Conservation (phyloP, 2,113 vertebrate species). For the Megatriorchis doriae region DNA sequence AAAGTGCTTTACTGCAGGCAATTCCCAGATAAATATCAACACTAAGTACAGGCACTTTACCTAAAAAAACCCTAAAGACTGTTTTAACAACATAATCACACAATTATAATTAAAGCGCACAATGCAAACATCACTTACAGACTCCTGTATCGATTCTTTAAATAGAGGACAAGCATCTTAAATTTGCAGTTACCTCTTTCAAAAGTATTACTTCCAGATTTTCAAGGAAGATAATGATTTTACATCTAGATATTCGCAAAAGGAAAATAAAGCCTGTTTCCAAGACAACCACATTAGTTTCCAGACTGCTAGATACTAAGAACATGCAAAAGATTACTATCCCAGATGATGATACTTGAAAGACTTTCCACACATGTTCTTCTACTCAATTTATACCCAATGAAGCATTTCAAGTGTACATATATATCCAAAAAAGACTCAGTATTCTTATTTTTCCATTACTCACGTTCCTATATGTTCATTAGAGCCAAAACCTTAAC, state of each 20-base stretch:
- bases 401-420: not conserved
- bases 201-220: not conserved
- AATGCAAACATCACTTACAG: not conserved
- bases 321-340: not conserved
- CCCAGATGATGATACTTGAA: not conserved
- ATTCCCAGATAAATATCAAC: not conserved
- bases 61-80: not conserved
- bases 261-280: conserved; percentile 44
- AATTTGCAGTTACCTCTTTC: not conserved
- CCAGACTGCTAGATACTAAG: not conserved
- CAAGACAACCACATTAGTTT: conserved; percentile 28
- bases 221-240: not conserved
- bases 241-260: not conserved
- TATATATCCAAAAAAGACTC: not conserved
- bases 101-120: not conserved
- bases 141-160: not conserved
- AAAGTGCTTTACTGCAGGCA: not conserved
- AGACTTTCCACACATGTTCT: not conserved
- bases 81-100: not conserved
- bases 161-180: not conserved
- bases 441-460: not conserved
- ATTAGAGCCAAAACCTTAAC: not conserved
- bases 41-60: not conserved
- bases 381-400: not conserved
- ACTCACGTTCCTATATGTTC: not conserved